Conservation (phyloP, 2,797 vertebrate genomes). For the Gymnothorax reevesii region DNA sequence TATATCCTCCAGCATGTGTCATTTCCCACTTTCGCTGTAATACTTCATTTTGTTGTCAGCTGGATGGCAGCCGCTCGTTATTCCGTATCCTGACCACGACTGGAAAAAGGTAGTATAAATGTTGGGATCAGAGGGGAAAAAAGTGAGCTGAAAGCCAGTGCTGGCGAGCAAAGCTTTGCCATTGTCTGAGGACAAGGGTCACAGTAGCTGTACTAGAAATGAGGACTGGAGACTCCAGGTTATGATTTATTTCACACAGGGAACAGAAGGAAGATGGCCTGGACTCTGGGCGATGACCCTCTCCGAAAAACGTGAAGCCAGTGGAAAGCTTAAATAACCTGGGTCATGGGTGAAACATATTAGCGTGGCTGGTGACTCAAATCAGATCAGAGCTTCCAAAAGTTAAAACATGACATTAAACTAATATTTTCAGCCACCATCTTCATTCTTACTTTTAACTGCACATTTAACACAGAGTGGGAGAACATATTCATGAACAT, state of each 20-base stretch:
- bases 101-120: not conserved
- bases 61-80: not conserved
- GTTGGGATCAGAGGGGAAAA: not conserved
- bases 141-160: not conserved
- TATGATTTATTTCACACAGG: not conserved
- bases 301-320: not conserved
- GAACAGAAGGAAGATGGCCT: constrained; percentile 4
- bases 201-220: not conserved
- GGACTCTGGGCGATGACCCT: not conserved
- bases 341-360: constrained; percentile 11
- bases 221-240: not conserved
- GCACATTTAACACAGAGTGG: not conserved
- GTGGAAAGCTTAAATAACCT: not conserved
- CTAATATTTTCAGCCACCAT: constrained; percentile 27
- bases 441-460: constrained; percentile 43
- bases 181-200: not conserved
- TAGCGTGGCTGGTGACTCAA: not conserved
- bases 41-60: not conserved
- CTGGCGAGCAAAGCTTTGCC: not conserved
- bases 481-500: not conserved
- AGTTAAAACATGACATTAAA: constrained; percentile 57
- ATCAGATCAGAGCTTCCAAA: constrained; percentile 38
- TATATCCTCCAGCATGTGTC: constrained; percentile 58
- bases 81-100: not conserved
- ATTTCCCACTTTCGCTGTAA: constrained; percentile 62